Evolutionary conservation across 2,888 invertebrate genomes (phyloP), one percentile per base, ranked within the genome.

Genomic region (Tuberolachnus salignus): DNA sequence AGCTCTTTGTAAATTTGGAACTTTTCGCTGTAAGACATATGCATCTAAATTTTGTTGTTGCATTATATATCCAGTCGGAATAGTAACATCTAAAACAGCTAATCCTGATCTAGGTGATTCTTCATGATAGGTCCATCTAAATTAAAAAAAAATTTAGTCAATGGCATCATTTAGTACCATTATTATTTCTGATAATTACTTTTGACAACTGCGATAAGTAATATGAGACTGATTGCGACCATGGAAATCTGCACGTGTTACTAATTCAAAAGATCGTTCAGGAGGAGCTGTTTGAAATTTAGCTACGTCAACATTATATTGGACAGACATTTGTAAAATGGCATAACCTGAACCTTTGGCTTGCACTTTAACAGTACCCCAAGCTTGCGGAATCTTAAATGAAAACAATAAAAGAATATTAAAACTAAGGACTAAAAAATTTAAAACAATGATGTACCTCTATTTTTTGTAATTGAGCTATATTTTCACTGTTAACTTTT

Each of bases 151-250:
- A 59, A 46, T 49, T 57, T 67, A 59, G n/a, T 21, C 21, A 63
- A 11, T 51, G 0, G 42, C 26, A 10, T 67, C 3, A n/a, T n/a
- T n/a, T 1, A 69, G n/a, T n/a, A n/a, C 23, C 14, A 53, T 13
- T 44, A 9, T 49, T 21, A 16, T 21, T 42, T 26, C 21, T 59
- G 3, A 6, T 34, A 34, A 84, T 86, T 86, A 95, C 94, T 91
- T 92, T 85, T 95, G 94, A 86, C 97, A 97, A 73, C 92, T 90
- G 81, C 91, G 88, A 86, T 94, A 94, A 63, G 92, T 90, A 84
- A 97, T 93, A 84, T 94, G 94, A 85, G 97, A 97, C 89, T 94
- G 94, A 89, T 98, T 98, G 85, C 95, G 89, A 73, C 97, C 97
- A 84, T 91, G 89, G 87, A 92, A 94, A 84, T 90, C 88, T 55